Evolutionary conservation across 2,797 vertebrate genomes (phyloP).

Genomic region (Syndactyla subalaris): DNA sequence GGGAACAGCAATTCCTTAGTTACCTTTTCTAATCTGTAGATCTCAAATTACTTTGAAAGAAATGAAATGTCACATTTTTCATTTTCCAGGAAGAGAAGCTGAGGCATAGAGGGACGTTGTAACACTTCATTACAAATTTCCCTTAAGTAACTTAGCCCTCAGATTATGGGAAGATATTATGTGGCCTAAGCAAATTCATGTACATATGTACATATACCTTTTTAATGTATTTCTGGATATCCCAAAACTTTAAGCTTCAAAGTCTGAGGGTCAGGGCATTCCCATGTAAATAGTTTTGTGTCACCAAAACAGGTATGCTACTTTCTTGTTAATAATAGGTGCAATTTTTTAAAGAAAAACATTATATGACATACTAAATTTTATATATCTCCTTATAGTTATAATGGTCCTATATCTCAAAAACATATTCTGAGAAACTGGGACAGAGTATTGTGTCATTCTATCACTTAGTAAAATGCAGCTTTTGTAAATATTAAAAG

Average conservation of each 20-base stretch:
- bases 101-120: neutral
- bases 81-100: neutral
- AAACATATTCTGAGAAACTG: neutral
- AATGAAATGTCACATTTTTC: constrained; percentile 6
- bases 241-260: neutral
- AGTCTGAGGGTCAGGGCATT: neutral
- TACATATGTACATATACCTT: neutral
- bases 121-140: neutral
- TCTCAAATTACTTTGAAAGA: constrained; percentile 31
- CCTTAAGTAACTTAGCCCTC: neutral
- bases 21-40: neutral
- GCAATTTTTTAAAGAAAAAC: neutral
- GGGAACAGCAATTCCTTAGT: neutral
- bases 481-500: neutral
- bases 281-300: neutral
- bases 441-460: neutral
- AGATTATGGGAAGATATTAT: neutral
- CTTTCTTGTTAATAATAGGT: neutral
- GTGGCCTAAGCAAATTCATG: neutral
- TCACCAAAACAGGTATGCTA: neutral
- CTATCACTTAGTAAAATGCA: neutral
- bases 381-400: neutral
- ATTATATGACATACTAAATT: neutral
- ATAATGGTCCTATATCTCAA: neutral
- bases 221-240: neutral